These are phyloP conservation scores for Ceratosolen solmsi DNA, from an alignment of 1,140 invertebrate species.

Conservation along the genomic window DNA sequence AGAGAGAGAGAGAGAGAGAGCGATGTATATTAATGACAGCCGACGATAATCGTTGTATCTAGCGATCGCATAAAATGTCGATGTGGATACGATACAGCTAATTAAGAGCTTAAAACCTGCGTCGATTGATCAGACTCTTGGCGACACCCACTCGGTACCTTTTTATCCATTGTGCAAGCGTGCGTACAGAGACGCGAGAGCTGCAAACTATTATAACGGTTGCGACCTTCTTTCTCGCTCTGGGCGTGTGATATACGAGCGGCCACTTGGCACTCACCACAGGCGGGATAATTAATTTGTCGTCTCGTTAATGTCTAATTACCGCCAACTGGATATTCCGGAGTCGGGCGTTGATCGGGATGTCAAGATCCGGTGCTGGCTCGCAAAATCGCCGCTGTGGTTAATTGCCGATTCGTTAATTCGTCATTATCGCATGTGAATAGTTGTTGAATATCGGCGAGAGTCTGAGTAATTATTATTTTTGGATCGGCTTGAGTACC, in stretches of 20 bases:
- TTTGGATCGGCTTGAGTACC: neutral
- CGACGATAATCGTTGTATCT: neutral
- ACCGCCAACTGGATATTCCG: conserved; percentile 33
- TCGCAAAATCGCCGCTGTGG: conserved; percentile 15
- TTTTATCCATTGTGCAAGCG: neutral
- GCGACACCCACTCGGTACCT: neutral
- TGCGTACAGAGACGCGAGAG: neutral
- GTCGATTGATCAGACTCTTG: neutral
- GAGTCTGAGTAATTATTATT: conserved; percentile 32
- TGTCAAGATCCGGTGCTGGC: neutral
- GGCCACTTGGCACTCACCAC: neutral
- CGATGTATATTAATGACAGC: neutral
- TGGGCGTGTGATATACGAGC: conserved; percentile 22
- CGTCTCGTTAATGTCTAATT: conserved; percentile 39
- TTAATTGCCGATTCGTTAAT: conserved; percentile 40
- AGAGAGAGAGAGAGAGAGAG: no score
- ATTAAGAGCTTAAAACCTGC: conserved; percentile 1
- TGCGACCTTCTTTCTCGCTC: neutral
- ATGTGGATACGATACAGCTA: neutral
- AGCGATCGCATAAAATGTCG: conserved; percentile 1
- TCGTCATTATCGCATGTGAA: conserved; percentile 5
- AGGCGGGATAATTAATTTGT: conserved; percentile 48
- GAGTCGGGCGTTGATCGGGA: conserved; percentile 16
- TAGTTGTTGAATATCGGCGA: neutral
- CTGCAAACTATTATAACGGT: conserved; percentile 5